Percentiles rank a stretch among this genome's conserved stretches.
Conservation (phyloP, 2,113 vertebrate species). For the Xenopus borealis region DNA sequence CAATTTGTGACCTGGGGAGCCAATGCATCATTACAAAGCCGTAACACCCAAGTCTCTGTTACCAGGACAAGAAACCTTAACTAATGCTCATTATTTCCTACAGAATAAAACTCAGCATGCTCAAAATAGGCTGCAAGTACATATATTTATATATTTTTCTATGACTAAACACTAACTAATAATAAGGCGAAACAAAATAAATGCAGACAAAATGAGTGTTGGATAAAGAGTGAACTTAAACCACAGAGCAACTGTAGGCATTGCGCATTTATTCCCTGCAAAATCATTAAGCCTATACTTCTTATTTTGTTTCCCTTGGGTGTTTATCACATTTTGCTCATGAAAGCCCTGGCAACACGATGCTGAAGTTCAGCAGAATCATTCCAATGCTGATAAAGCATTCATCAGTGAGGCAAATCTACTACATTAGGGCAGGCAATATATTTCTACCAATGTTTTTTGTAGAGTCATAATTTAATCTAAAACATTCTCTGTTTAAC, state of each 20-base stretch:
- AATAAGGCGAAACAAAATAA: conserved; percentile 29
- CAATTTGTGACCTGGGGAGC: conserved; percentile 43
- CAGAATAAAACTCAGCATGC: conserved; percentile 25
- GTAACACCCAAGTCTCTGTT: conserved; percentile 18
- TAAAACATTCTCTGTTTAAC: not conserved
- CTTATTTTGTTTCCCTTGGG: conserved; percentile 9
- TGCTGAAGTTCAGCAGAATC: conserved; percentile 4
- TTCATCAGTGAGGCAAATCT: conserved; percentile 1
- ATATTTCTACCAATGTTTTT: conserved; percentile 5
- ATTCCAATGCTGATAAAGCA: not conserved
- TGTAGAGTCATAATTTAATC: not conserved
- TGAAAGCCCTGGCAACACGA: conserved; percentile 13
- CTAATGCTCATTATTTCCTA: conserved; percentile 37
- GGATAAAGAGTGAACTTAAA: conserved; percentile 19
- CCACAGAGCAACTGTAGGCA: conserved; percentile 22
- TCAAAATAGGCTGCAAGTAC: conserved; percentile 19
- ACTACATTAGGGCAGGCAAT: conserved; percentile 3
- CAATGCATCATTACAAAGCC: conserved; percentile 40
- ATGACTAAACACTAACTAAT: conserved; percentile 30
- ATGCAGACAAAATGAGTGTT: conserved; percentile 26
- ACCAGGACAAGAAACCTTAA: conserved; percentile 34
- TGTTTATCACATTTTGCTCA: conserved; percentile 5
- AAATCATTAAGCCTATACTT: conserved; percentile 21
- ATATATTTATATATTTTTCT: conserved; percentile 27
- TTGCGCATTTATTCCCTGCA: conserved; percentile 17